These are phyloP conservation scores for Nomia melanderi DNA, from an alignment of 1,140 invertebrate genomes.

Conservation along the genomic window DNA sequence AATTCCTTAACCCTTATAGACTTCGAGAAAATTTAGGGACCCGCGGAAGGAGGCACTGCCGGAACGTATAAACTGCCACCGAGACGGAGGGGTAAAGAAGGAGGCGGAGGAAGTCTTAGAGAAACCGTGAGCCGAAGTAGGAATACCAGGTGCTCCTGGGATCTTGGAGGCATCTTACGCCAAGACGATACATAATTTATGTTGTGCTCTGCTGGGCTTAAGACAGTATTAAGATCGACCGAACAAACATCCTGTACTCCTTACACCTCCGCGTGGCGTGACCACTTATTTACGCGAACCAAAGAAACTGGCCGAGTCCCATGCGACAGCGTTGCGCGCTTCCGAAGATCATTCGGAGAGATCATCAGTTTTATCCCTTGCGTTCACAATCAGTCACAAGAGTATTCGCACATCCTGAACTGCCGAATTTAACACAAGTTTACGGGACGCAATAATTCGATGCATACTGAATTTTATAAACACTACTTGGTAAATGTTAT, in stretches of 20 bases:
- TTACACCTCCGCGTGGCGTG: conserved; percentile 47
- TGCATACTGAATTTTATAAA: no score
- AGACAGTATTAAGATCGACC: conserved; percentile 81
- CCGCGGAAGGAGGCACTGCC: conserved; percentile 34
- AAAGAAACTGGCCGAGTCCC: background rate
- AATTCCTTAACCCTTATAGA: conserved; percentile 81
- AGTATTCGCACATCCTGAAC: no score
- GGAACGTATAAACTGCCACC: conserved; percentile 53
- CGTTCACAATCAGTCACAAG: no score
- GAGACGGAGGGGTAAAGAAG: conserved; percentile 53
- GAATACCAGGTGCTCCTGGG: conserved; percentile 80
- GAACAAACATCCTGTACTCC: conserved; percentile 59
- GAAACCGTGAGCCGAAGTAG: conserved; percentile 58
- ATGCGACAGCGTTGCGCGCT: background rate
- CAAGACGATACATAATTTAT: conserved; percentile 82
- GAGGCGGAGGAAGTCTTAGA: conserved; percentile 56
- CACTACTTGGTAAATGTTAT: no score
- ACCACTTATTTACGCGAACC: background rate
- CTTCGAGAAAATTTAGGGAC: conserved; percentile 77
- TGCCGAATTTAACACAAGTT: no score
- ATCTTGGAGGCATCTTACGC: conserved; percentile 80
- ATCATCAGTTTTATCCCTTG: no score
- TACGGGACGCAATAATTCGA: no score
- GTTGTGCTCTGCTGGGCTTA: conserved; percentile 78
- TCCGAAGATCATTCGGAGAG: no score